Evolutionary conservation across 2,113 vertebrate genomes (phyloP).

Genomic region (rabbit (Oryctolagus cuniculus)): DNA sequence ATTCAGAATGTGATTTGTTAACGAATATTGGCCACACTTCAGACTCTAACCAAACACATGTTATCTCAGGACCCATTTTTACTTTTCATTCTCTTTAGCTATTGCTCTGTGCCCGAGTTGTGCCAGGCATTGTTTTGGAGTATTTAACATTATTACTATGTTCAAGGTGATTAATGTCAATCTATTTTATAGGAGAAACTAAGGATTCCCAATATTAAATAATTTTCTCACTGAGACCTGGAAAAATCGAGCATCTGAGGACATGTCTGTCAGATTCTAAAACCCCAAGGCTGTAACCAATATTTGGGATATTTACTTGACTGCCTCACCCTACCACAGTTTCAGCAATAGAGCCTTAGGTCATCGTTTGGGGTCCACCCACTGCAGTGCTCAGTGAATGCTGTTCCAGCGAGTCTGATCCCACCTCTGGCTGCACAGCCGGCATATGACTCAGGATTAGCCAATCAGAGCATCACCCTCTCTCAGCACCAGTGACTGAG

Average conservation of each 20-base stretch:
- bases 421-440: neutral
- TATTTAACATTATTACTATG: neutral
- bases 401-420: neutral
- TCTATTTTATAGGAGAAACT: constrained; percentile 22
- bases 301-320: neutral
- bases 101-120: too few relatives aligned
- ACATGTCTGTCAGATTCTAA: neutral
- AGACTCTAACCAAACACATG: neutral
- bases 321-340: neutral
- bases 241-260: neutral
- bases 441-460: neutral
- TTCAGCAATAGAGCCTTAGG: neutral
- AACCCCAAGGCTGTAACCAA: neutral
- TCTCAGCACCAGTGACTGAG: neutral
- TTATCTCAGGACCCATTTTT: neutral
- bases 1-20: neutral
- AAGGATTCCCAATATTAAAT: neutral
- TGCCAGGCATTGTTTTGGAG: neutral
- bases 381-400: neutral
- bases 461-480: neutral
- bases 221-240: neutral
- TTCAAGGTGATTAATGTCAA: neutral
- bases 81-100: neutral
- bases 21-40: neutral
- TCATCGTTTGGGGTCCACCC: neutral